These are phyloP conservation scores for Ormyrus rosae DNA, from an alignment of 2,888 invertebrate genomes.

Conservation along the genomic window DNA sequence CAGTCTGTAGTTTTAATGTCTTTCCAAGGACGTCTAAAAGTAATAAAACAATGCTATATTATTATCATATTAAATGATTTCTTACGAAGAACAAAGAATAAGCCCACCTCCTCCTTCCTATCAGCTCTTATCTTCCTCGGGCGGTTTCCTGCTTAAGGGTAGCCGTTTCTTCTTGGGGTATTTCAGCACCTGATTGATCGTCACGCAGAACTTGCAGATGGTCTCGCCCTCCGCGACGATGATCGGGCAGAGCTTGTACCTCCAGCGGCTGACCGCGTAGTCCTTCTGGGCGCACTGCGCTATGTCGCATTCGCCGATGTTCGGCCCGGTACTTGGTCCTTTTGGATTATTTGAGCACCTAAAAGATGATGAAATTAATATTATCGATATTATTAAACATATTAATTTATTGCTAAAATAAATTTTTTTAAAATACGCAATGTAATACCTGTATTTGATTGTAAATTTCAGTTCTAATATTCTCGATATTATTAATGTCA, in stretches of 20 bases:
- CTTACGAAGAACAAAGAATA: no score
- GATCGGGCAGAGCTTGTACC: conserved; percentile 53
- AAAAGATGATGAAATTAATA: not conserved
- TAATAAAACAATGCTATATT: no score
- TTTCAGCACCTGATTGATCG: conserved; percentile 44
- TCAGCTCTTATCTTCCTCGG: no score
- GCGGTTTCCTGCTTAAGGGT: conserved; percentile 33
- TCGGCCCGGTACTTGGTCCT: conserved; percentile 37
- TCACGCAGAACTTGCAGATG: conserved; percentile 49
- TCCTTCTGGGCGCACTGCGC: conserved; percentile 52
- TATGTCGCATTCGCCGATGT: conserved; percentile 39
- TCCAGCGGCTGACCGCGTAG: conserved; percentile 47
- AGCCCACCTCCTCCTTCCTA: no score
- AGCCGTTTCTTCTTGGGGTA: conserved; percentile 50
- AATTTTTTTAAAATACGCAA: not conserved
- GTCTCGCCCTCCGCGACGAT: conserved; percentile 17
- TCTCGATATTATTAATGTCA: conserved; percentile 15
- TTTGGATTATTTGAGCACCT: conserved; percentile 11
- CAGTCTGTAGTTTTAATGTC: no score
- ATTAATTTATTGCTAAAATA: no score
- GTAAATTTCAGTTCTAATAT: not conserved
- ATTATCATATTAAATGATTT: no score
- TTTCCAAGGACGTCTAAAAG: no score
- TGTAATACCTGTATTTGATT: conserved; percentile 1
- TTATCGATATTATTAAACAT: not conserved